Evolutionary conservation across 2,113 vertebrate genomes (phyloP).

Genomic region (Carassius carassius): DNA sequence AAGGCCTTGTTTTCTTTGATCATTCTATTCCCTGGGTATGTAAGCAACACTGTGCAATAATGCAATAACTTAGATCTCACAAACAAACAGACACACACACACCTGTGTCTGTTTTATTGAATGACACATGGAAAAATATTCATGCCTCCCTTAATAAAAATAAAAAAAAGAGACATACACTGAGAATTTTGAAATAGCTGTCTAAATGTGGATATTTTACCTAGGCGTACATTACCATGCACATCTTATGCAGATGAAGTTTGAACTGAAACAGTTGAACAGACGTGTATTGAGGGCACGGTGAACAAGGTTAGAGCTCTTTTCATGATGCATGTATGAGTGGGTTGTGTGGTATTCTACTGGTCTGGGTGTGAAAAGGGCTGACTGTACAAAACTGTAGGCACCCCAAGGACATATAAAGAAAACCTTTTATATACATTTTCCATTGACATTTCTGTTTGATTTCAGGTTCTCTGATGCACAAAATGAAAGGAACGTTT

Average conservation of each 20-base stretch:
- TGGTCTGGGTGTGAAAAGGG: constrained; percentile 45
- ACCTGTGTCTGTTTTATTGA: constrained; percentile 42
- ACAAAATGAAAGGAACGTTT: constrained; percentile 32
- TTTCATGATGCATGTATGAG: constrained; percentile 18
- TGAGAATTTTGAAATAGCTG: constrained; percentile 35
- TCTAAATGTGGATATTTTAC: constrained; percentile 14
- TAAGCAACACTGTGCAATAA: constrained; percentile 43
- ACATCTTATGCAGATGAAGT: constrained; percentile 40
- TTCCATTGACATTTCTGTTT: constrained; percentile 9
- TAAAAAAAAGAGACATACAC: constrained; percentile 15
- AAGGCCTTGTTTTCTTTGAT: constrained; percentile 61
- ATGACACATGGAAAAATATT: constrained; percentile 40
- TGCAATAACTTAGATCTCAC: constrained; percentile 35
- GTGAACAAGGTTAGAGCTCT: constrained; percentile 47
- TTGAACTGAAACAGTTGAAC: not conserved
- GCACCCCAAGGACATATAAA: constrained; percentile 49
- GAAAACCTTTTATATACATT: constrained; percentile 30
- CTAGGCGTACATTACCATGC: constrained; percentile 24
- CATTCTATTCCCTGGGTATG: constrained; percentile 58
- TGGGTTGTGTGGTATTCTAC: constrained; percentile 46
- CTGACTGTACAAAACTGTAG: constrained; percentile 41
- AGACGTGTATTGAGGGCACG: not conserved
- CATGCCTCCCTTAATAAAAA: constrained; percentile 35
- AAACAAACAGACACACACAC: constrained; percentile 27
- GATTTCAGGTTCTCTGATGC: not conserved